phyloP scores from a whole-genome alignment of 1,140 invertebrate species.

The Drosophila busckii region DNA sequence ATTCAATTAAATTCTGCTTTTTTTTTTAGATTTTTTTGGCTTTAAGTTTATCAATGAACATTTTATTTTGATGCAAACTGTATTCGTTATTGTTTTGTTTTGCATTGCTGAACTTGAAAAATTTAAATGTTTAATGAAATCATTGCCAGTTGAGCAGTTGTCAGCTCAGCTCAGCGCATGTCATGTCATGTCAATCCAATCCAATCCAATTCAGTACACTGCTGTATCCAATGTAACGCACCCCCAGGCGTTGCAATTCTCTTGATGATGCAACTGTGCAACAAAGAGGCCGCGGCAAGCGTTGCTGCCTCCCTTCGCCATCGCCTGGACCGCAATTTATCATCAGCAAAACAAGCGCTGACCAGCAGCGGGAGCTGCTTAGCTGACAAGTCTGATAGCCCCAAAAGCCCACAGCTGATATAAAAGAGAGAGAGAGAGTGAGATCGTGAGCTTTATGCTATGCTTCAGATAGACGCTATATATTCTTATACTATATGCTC shows the following conservation, averaged over 20 bases:
- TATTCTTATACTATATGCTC: too few species aligned
- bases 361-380: too few species aligned
- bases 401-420: too few species aligned
- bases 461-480: too few species aligned
- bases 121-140: slow-evolving; percentile 74
- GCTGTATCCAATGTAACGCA: neutral
- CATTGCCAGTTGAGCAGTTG: slow-evolving; percentile 46
- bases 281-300: too few species aligned
- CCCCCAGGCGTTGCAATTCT: slow-evolving; percentile 3
- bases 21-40: too few species aligned
- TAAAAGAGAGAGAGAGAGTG: too few species aligned
- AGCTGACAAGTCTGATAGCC: too few species aligned
- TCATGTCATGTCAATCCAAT: slow-evolving; percentile 19
- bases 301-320: neutral
- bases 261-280: slow-evolving; percentile 32
- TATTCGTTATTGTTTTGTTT: slow-evolving; percentile 17
- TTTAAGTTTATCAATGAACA: too few species aligned
- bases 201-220: too few species aligned
- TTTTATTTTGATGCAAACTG: slow-evolving; percentile 6
- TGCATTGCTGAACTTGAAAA: slow-evolving; percentile 62
- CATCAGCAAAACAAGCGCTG: slow-evolving; percentile 4
- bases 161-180: slow-evolving; percentile 11
- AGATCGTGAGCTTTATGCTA: too few species aligned
- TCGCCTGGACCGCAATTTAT: neutral
- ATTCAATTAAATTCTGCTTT: too few species aligned